Evolutionary conservation across 2,113 vertebrate genomes (phyloP), one percentile per base, ranked within the genome.

Genomic region (Ptyas mucosa): DNA sequence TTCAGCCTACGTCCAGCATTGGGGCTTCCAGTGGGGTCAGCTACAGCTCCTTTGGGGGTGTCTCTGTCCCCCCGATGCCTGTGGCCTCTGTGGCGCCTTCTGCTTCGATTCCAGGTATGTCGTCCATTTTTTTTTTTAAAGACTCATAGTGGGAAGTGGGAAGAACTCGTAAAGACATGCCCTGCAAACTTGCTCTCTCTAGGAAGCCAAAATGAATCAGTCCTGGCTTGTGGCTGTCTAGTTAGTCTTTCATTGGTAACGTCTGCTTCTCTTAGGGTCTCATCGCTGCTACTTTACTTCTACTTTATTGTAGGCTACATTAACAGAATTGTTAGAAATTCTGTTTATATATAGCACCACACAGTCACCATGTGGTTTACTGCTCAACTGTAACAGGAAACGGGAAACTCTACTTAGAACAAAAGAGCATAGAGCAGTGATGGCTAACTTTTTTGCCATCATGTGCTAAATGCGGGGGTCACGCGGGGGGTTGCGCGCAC

Each of bases 51-150:
- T 99, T 99, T 52, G 99, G 99, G 1, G 99, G 99, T 0, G 99
- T 99, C 90, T 99, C 99, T 88, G 99, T 99, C 98, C 98, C 99
- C 3, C 98, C 99, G 14, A 99, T 99, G 99, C 99, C 99, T 0
- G 98, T 99, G 96, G 99, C 99, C 0, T 99, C 99, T 0, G 99
- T 99, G 46, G 99, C 99, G 10, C 99, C 99, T 85, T 99, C 99
- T 88, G 99, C 99, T 96, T 99, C 99, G 91, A 98, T 99, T 96
- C 99, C 99, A 98, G 99, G 99, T 99, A 98, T 0, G 69, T 29
- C 24, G 0, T 58, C 26, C 34, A 0, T 26, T 9, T 92, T 8
- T 92, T 8, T 54, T 29, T 12, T 46, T 3, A 46, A 46, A 18
- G 21, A 8, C 39, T 2, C 24, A 8, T 24, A 8, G 9, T 46